Conservation (phyloP, 2,888 invertebrate genomes). For the Hypolimnas misippus region DNA sequence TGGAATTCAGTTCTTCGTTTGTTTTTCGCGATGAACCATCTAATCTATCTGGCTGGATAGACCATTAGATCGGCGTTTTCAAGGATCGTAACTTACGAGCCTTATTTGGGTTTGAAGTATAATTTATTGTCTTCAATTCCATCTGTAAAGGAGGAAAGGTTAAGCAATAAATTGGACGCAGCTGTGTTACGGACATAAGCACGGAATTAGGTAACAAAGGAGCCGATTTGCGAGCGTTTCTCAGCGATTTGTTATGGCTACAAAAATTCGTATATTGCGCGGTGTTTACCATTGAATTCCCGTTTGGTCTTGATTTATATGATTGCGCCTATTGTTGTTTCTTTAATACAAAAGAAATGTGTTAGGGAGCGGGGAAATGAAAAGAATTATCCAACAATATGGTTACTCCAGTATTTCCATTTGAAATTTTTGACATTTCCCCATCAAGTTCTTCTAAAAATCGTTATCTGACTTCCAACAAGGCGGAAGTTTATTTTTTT, state of each 20-base stretch:
- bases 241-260: conserved; percentile 47
- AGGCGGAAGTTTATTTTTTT: too few relatives aligned
- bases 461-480: not conserved
- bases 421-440: not conserved
- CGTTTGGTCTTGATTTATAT: conserved; percentile 33
- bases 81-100: conserved; percentile 72
- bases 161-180: conserved; percentile 75
- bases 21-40: conserved; percentile 46
- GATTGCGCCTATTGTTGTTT: conserved; percentile 25
- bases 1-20: conserved; percentile 32
- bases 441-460: not conserved
- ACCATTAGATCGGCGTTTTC: conserved; percentile 70
- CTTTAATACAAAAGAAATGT: conserved; percentile 24
- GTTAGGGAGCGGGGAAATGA: conserved; percentile 4
- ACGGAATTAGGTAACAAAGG: conserved; percentile 77
- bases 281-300: conserved; percentile 43
- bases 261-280: conserved; percentile 45
- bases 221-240: conserved; percentile 71
- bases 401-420: not conserved
- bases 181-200: conserved; percentile 78
- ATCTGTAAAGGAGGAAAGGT: conserved; percentile 77
- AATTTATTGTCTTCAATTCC: conserved; percentile 83
- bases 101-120: conserved; percentile 82
- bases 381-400: conserved; percentile 1
- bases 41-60: conserved; percentile 75